A percentile compares a stretch with the other conserved stretches of the same genome.
Conservation (phyloP, 2,113 vertebrate species). For the Nesoenas mayeri region DNA sequence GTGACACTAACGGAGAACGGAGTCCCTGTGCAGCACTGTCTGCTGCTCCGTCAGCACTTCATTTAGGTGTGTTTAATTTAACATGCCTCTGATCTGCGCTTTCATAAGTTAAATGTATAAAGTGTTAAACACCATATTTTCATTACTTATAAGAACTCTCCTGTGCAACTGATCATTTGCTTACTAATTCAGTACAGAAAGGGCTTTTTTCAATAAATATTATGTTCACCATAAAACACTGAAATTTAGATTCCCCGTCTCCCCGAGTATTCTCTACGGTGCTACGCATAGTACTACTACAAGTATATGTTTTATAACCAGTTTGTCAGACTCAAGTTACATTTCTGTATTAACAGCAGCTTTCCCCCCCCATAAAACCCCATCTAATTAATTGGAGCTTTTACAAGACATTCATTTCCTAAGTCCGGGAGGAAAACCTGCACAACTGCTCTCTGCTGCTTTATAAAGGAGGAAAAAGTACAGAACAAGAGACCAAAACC, state of each 20-base stretch:
- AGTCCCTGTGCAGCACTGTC: background rate
- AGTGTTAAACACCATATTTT: background rate
- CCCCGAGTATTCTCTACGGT: background rate
- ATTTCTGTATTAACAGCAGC: background rate
- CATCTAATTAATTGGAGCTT: background rate
- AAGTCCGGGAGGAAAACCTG: background rate
- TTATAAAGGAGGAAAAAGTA: background rate
- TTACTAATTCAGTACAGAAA: slow-evolving; percentile 8
- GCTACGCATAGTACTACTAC: background rate
- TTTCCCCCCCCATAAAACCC: background rate
- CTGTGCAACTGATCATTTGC: background rate
- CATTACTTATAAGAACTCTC: background rate
- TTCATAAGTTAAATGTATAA: background rate
- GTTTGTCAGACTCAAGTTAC: background rate
- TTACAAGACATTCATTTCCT: slow-evolving; percentile 2
- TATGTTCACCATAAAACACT: background rate
- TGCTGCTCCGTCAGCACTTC: background rate
- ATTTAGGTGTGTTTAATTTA: background rate
- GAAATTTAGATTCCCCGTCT: background rate
- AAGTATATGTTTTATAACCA: background rate
- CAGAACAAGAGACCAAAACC: background rate
- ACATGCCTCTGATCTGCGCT: slow-evolving; percentile 8
- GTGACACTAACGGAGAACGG: background rate
- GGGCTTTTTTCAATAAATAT: background rate
- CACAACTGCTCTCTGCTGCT: background rate